These are phyloP conservation scores for Poeciliopsis prolifica DNA, from an alignment of 2,113 vertebrate species.

Conservation along the genomic window DNA sequence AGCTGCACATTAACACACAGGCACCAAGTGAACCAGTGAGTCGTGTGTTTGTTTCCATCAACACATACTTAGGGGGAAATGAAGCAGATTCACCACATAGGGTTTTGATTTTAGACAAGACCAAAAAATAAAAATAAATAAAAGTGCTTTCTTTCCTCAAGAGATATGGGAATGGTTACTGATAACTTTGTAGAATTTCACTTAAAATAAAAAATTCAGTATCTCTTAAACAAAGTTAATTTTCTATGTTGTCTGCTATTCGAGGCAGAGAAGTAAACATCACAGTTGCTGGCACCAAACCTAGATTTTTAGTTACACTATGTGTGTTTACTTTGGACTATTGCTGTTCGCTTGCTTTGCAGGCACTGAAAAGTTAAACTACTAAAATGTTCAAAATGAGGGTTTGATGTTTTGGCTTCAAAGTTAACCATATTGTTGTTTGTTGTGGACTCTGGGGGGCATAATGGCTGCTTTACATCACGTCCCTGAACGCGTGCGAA, in stretches of 20 bases:
- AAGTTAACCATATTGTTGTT: constrained; percentile 3
- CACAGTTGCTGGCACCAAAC: not conserved
- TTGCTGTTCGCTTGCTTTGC: not conserved
- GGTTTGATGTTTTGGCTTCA: constrained; percentile 12
- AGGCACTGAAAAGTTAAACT: not conserved
- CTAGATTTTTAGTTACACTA: not conserved
- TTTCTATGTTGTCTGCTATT: not conserved
- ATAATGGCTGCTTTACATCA: not conserved
- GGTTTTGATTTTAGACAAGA: not conserved
- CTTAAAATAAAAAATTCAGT: too few relatives aligned
- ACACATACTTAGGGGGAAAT: not conserved
- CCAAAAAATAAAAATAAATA: not conserved
- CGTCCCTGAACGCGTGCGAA: not conserved
- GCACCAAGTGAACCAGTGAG: not conserved
- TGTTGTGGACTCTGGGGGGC: constrained; percentile 12
- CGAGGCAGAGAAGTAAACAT: not conserved
- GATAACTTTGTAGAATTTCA: not conserved
- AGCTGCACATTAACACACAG: too few relatives aligned
- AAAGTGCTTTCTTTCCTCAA: not conserved
- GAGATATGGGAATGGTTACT: not conserved
- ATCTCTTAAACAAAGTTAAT: not conserved
- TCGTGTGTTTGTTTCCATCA: not conserved
- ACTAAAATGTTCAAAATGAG: not conserved
- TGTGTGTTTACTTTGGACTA: not conserved
- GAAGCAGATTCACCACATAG: not conserved